Evolutionary conservation across 2,888 invertebrate species (phyloP).

Genomic region (Orthosia gracilis): DNA sequence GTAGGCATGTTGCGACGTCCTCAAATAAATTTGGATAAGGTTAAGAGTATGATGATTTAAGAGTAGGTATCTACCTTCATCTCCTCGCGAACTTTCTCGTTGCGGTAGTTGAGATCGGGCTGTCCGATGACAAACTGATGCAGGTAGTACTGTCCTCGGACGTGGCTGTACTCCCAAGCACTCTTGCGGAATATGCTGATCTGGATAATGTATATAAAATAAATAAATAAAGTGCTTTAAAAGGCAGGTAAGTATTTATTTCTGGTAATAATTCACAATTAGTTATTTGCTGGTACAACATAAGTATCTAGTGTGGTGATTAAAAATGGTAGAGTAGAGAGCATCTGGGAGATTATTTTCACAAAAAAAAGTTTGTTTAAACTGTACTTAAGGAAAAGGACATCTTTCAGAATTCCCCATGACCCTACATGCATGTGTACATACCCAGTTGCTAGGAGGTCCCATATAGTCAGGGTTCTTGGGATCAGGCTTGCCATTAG

Average conservation of each 20-base stretch:
- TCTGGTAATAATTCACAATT: no score
- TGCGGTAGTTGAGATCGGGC: conserved; percentile 94
- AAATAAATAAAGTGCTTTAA: neutral
- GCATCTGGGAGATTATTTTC: no score
- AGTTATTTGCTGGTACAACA: no score
- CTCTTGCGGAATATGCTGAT: conserved; percentile 92
- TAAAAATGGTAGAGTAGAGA: no score
- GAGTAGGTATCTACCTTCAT: conserved; percentile 85
- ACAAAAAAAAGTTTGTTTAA: no score
- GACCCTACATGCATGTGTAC: conserved; percentile 20
- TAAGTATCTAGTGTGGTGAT: no score
- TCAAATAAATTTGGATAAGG: no score
- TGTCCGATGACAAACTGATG: conserved; percentile 93
- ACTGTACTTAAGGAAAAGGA: no score
- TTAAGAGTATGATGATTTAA: no score
- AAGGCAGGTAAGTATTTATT: no score
- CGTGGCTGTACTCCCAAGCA: conserved; percentile 93
- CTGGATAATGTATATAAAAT: conserved; percentile 61
- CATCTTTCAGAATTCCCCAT: no score
- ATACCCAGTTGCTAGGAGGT: conserved; percentile 95
- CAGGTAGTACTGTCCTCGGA: conserved; percentile 93
- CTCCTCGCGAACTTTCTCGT: conserved; percentile 90
- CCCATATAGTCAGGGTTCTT: conserved; percentile 66
- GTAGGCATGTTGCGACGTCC: no score
- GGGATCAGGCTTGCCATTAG: conserved; percentile 82